Evolutionary conservation across 2,113 vertebrate species (phyloP).

Genomic region (Calyptomena viridis): DNA sequence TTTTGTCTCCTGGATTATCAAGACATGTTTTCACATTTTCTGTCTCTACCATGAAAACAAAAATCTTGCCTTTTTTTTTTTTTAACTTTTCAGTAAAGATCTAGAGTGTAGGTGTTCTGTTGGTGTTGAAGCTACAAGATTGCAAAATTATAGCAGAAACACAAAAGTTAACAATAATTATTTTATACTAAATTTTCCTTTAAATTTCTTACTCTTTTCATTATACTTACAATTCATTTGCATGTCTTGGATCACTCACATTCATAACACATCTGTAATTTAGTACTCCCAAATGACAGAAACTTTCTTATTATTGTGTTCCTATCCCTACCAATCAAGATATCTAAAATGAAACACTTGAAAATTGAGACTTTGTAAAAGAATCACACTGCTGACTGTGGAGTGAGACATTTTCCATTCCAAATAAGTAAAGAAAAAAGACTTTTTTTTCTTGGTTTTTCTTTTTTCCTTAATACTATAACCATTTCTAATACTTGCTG

Average conservation of each 20-base stretch:
- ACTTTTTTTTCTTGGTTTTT: rapidly evolving
- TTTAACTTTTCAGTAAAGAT: not conserved
- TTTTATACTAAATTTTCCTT: not conserved
- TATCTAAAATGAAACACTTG: not conserved
- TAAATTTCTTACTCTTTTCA: not conserved
- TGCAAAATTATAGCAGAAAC: not conserved
- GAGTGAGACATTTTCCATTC: not conserved
- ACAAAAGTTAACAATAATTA: not conserved
- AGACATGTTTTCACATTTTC: not conserved
- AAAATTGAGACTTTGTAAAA: not conserved
- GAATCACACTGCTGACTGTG: not conserved
- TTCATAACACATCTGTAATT: not conserved
- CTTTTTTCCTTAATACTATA: not conserved
- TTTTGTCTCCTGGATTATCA: not conserved
- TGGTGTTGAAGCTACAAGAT: not conserved
- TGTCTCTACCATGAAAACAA: not conserved
- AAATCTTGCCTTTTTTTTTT: not conserved
- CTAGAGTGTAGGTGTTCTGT: not conserved
- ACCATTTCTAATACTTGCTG: not conserved
- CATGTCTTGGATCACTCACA: not conserved
- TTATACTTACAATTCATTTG: not conserved
- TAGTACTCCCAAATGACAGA: not conserved
- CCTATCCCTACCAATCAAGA: not conserved
- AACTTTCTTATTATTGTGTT: not conserved
- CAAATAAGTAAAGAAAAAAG: not conserved